Evolutionary conservation across 2,113 vertebrate genomes (phyloP).

Genomic region (Tachuris rubrigastra): DNA sequence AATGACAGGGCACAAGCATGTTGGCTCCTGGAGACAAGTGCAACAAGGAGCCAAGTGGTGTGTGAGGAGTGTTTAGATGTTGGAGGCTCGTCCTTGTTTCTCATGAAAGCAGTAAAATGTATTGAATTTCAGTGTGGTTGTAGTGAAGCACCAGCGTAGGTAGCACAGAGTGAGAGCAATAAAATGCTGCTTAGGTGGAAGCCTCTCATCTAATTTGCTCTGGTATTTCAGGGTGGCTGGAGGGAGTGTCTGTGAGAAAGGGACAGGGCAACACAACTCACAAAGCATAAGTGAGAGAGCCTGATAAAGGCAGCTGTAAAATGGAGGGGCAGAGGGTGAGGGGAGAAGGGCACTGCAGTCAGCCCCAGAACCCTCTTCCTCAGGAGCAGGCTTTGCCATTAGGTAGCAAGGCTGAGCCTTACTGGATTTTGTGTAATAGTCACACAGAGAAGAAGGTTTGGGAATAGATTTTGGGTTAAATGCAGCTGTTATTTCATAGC

Average conservation of each 20-base stretch:
- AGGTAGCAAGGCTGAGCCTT: not conserved
- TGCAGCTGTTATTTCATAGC: not conserved
- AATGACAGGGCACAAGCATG: not conserved
- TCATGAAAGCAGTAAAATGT: not conserved
- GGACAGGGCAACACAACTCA: not conserved
- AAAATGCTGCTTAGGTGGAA: not conserved
- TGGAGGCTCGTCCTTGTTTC: not conserved
- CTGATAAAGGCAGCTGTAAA: not conserved
- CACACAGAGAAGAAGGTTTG: not conserved
- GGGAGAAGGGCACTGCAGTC: not conserved
- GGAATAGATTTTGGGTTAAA: not conserved
- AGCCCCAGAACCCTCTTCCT: not conserved
- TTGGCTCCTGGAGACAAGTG: not conserved
- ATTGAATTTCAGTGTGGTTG: not conserved
- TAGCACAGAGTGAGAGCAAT: not conserved
- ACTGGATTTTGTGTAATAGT: not conserved
- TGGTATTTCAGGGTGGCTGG: not conserved
- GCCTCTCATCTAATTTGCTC: not conserved
- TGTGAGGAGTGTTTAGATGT: not conserved
- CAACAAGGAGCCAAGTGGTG: not conserved
- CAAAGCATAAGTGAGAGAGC: not conserved
- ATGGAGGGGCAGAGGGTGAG: not conserved
- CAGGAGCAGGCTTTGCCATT: not conserved
- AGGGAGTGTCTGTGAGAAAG: not conserved
- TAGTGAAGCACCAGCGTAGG: fast-evolving